phyloP scores from a whole-genome alignment of 2,113 vertebrate species.

The Brachypteracias leptosomus region DNA sequence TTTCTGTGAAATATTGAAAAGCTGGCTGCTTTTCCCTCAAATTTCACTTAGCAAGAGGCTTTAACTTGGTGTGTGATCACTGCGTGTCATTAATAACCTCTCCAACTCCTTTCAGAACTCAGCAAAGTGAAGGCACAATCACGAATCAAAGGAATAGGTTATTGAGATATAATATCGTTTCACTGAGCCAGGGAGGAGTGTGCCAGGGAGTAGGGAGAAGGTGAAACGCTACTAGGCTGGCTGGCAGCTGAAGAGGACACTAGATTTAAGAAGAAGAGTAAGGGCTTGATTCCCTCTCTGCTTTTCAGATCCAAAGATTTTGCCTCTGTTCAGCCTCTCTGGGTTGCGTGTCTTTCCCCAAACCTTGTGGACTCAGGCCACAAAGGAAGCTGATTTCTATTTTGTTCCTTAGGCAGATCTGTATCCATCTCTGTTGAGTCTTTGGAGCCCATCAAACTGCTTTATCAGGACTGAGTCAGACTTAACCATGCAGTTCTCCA shows the following conservation, averaged over 20 bases:
- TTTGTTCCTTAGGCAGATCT: neutral
- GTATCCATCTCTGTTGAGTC: neutral
- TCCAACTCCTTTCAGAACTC: conserved; percentile 44
- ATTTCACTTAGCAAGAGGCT: conserved; percentile 58
- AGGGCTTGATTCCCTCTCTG: neutral
- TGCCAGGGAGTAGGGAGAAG: neutral
- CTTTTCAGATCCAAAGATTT: neutral
- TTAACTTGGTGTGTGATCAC: conserved; percentile 56
- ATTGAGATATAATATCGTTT: conserved; percentile 21
- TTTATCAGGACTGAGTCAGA: neutral
- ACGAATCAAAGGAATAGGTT: conserved; percentile 47
- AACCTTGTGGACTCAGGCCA: neutral
- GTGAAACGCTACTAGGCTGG: neutral
- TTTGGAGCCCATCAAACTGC: neutral
- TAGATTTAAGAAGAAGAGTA: neutral
- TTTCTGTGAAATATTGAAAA: conserved; percentile 51
- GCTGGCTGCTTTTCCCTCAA: conserved; percentile 52
- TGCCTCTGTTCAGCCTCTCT: neutral
- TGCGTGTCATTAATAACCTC: conserved; percentile 60
- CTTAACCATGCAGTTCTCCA: neutral
- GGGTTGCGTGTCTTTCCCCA: neutral
- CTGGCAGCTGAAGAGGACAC: neutral
- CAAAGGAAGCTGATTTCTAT: neutral
- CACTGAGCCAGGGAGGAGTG: neutral
- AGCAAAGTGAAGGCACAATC: conserved; percentile 53